Percentiles rank a stretch among this genome's conserved stretches.
Conservation (phyloP, 1,140 invertebrate genomes). For the Carposina sasakii region DNA sequence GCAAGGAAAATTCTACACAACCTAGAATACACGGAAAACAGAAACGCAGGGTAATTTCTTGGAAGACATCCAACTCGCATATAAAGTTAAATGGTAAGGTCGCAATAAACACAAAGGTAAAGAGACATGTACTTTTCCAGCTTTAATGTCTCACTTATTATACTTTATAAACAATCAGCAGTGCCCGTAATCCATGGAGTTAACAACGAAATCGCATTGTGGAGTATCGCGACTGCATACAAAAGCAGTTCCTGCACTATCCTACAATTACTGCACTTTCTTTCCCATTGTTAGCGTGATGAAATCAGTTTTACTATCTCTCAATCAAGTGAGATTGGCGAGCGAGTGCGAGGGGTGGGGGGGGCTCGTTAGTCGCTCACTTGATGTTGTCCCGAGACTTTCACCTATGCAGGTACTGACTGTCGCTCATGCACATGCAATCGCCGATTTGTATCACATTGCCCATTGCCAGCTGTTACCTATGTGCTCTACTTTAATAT, state of each 20-base stretch:
- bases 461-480: too few relatives aligned
- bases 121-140: too few relatives aligned
- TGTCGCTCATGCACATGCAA: slow-evolving; percentile 36
- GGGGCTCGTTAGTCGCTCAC: slow-evolving; percentile 25
- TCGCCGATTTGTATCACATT: slow-evolving; percentile 16
- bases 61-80: too few relatives aligned
- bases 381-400: slow-evolving; percentile 44
- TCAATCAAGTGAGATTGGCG: slow-evolving; percentile 46
- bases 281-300: slow-evolving; percentile 63
- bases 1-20: too few relatives aligned
- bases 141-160: too few relatives aligned
- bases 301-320: slow-evolving; percentile 62
- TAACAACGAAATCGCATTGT: slow-evolving; percentile 12
- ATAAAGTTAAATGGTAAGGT: too few relatives aligned
- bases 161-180: too few relatives aligned
- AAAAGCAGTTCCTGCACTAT: slow-evolving; percentile 42
- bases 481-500: too few relatives aligned
- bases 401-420: slow-evolving; percentile 40
- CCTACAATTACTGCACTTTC: slow-evolving; percentile 60
- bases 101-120: too few relatives aligned
- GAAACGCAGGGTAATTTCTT: too few relatives aligned
- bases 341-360: slow-evolving; percentile 3
- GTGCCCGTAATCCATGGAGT: too few relatives aligned
- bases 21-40: too few relatives aligned
- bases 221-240: slow-evolving; percentile 17